Base-by-base conservation (phyloP, 2,113 vertebrate genomes). In the Nibea albiflora region DNA sequence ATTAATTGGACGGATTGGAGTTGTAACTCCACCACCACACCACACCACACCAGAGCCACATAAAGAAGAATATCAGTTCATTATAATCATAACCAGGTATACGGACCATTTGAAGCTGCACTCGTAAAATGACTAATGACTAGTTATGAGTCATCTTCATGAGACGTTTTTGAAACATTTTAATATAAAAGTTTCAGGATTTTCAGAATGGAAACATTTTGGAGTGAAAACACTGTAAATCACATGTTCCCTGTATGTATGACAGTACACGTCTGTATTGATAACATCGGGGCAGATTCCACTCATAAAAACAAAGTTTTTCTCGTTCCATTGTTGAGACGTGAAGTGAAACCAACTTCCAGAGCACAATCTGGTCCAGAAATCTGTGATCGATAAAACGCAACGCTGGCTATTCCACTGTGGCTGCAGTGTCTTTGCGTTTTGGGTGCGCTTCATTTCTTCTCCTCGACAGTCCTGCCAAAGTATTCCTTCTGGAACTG, bases 401-500 rank as follows among this genome's bases (percentile, higher is more conserved):
- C 42, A 52, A 64, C 20, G 1, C 19, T 16, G 44, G 1, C 19
- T 22, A 50, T 52, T 63, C 52, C 47, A 47, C 35, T 19, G 57
- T 57, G 17, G 50, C 46, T 46, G 17, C 39, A 68, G 42, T 4
- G 56, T 73, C 7, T 76, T 68, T 78, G 1, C 62, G 15, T 10
- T 3, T 16, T 19, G 12, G n/a, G 20, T 6, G 20, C 9, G 7
- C 4, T 74, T 81, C n/a, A 89, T 62, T 84, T 73, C 61, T 73
- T 76, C 28, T 83, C 7, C 83, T 92, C 90, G 1, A 94, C 92
- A 52, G 68, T 91, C 70, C 76, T 87, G 52, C 94, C 94, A 86
- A 96, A 96, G 80, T 95, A 96, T 70, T 95, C 94, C 80, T 91
- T 85, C 89, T 96, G 95, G 87, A 96, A 96, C 86, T 92, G 86